A percentile compares a stretch with the other conserved stretches of the same genome.
Conservation (phyloP, 2,888 invertebrate species). For the Andrena flavipes region DNA sequence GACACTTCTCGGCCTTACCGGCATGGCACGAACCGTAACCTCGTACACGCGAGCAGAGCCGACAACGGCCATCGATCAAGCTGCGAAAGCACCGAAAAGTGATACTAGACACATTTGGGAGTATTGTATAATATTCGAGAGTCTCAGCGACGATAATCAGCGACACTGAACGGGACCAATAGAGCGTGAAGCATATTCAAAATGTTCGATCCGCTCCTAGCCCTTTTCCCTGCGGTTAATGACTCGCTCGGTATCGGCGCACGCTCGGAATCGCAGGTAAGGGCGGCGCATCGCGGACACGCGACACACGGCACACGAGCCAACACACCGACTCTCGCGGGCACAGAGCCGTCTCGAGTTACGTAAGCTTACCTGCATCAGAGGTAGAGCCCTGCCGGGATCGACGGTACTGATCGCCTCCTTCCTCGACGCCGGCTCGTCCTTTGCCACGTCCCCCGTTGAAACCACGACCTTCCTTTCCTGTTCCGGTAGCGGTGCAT, state of each 20-base stretch:
- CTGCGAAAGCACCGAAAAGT: constrained; percentile 11
- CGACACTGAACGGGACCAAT: background rate
- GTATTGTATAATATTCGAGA: background rate
- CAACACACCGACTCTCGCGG: background rate
- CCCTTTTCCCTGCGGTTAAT: constrained; percentile 31
- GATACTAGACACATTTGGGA: background rate
- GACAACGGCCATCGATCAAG: constrained; percentile 29
- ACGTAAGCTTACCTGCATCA: constrained; percentile 78
- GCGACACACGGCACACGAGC: constrained; percentile 6
- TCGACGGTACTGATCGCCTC: constrained; percentile 40
- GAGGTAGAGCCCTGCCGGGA: constrained; percentile 62
- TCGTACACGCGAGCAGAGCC: background rate
- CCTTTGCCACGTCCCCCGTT: background rate
- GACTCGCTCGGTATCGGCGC: constrained; percentile 28
- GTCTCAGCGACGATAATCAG: background rate
- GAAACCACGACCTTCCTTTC: constrained; percentile 12
- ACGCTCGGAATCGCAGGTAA: constrained; percentile 16
- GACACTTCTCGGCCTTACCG: constrained; percentile 23
- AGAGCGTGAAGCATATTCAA: background rate
- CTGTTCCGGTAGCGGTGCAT: constrained; percentile 25
- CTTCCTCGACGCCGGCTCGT: constrained; percentile 29
- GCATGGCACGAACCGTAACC: constrained; percentile 7
- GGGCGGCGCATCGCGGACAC: constrained; percentile 12
- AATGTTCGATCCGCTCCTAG: background rate
- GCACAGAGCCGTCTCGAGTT: constrained; percentile 33